Percentiles rank a stretch among this genome's conserved stretches.
phyloP scores from a whole-genome alignment of 2,113 vertebrate genomes.

The Halcyon senegalensis region DNA sequence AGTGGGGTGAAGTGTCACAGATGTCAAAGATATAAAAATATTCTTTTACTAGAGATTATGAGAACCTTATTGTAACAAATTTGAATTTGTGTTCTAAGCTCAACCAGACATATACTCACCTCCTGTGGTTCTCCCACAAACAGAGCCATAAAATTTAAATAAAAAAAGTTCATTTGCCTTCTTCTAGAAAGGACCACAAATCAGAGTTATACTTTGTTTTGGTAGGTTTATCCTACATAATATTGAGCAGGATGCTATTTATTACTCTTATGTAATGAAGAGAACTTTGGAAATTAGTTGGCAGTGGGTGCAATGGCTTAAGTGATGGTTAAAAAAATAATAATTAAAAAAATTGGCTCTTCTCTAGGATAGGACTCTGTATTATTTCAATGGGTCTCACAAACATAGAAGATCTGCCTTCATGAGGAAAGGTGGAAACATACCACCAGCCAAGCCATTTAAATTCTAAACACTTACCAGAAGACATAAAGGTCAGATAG shows the following conservation, averaged over 20 bases:
- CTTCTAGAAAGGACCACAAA: neutral
- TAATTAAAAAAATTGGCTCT: neutral
- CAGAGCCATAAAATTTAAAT: neutral
- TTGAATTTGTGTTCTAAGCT: neutral
- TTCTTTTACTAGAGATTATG: neutral
- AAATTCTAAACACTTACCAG: conserved; percentile 25
- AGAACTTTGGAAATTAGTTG: neutral
- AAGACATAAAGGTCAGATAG: conserved; percentile 47
- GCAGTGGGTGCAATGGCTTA: neutral
- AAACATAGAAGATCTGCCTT: neutral
- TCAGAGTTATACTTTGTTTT: neutral
- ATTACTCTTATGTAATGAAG: neutral
- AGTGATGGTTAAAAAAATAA: neutral
- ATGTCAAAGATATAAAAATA: neutral
- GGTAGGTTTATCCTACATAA: neutral
- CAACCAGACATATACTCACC: neutral
- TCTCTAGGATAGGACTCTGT: neutral
- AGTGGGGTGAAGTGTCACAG: neutral
- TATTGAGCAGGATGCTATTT: neutral
- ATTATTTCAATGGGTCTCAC: neutral
- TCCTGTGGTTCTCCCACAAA: neutral
- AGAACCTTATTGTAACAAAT: neutral
- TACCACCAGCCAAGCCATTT: neutral
- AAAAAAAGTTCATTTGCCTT: neutral
- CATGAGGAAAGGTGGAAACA: neutral